Base-by-base conservation (phyloP, 2,888 invertebrate genomes). In the Lasioglossum malachurum region DNA sequence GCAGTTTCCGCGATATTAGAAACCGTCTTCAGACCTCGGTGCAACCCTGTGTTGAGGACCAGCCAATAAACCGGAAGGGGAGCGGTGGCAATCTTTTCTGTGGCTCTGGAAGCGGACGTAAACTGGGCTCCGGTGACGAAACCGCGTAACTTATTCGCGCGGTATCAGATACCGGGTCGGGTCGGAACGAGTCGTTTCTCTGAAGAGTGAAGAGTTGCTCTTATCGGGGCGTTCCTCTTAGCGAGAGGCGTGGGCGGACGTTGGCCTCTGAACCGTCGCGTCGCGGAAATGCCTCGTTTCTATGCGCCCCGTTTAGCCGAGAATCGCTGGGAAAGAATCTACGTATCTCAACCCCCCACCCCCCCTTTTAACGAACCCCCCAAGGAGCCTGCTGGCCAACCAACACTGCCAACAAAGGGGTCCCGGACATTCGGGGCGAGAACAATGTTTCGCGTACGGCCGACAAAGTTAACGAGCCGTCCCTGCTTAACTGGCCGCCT, bases 241-340 rank as follows among this genome's bases (percentile, higher is more conserved):
- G 4, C 72, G 27, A 16, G 44, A 69, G 7, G 23, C 41, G 41
- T 31, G n/a, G 44, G 31, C 75, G 75, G 57, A 53, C 75, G 74
- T 80, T 64, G 69, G 35, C 77, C 71, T 35, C 5, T 44, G n/a
- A 67, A 73, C 16, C 31, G 53, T 69, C 73, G 31, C 41, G 53
- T 49, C 75, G n/a, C 76, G 77, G 81, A 85, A 86, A 81, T 81
- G 44, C 16, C 73, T 86, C 81, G 46, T 86, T 78, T 86, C 75
- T 86, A 86, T 86, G 86, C 86, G 67, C 16, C 23, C 41, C 67
- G 44, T 75, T 75, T 53, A 31, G 35, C 31, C 53, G 31, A 31
- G 19, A 35, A 69, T 31, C 44, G 64, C 31, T 38, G 71, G 16
- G 77, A 57, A 85, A 80, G 81, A 85, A 85, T 86, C 80, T 80